These are phyloP conservation scores for Mythimna lalbum DNA, from an alignment of 2,888 invertebrate species.

Conservation along the genomic window DNA sequence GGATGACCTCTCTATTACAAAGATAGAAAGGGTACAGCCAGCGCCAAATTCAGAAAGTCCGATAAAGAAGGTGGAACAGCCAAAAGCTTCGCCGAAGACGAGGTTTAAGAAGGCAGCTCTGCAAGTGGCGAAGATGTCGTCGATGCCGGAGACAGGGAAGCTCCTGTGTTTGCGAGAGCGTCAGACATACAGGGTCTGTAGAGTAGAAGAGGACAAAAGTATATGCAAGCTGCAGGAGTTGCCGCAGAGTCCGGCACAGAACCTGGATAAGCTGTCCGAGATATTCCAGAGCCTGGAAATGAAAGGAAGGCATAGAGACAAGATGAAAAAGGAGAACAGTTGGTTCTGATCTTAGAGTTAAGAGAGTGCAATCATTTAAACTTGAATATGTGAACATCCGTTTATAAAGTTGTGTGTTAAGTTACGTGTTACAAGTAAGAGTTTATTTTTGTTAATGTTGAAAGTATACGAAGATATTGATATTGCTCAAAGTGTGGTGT, in stretches of 20 bases:
- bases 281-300: constrained; percentile 86
- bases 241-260: constrained; percentile 80
- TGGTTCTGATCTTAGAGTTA: constrained; percentile 77
- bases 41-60: constrained; percentile 33
- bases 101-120: constrained; percentile 86
- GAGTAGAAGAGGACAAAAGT: constrained; percentile 69
- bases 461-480: constrained; percentile 74
- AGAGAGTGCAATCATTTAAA: constrained; percentile 71
- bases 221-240: constrained; percentile 77
- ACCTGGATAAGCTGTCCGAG: constrained; percentile 83
- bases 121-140: constrained; percentile 81
- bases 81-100: constrained; percentile 81
- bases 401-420: constrained; percentile 70
- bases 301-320: constrained; percentile 82
- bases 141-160: constrained; percentile 85
- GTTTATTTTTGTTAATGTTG: constrained; percentile 76
- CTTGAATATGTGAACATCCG: constrained; percentile 61
- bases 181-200: constrained; percentile 75
- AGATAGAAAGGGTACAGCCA: constrained; percentile 24
- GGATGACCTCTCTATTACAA: constrained; percentile 62
- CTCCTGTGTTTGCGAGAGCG: constrained; percentile 82
- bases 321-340: constrained; percentile 86
- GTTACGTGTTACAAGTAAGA: constrained; percentile 70
- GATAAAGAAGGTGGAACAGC: constrained; percentile 20
- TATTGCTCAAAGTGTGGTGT: constrained; percentile 84